Percentiles rank a stretch among this genome's conserved stretches.
Evolutionary conservation across 1,140 invertebrate genomes (phyloP).

Genomic region (Eulimnadia texana): DNA sequence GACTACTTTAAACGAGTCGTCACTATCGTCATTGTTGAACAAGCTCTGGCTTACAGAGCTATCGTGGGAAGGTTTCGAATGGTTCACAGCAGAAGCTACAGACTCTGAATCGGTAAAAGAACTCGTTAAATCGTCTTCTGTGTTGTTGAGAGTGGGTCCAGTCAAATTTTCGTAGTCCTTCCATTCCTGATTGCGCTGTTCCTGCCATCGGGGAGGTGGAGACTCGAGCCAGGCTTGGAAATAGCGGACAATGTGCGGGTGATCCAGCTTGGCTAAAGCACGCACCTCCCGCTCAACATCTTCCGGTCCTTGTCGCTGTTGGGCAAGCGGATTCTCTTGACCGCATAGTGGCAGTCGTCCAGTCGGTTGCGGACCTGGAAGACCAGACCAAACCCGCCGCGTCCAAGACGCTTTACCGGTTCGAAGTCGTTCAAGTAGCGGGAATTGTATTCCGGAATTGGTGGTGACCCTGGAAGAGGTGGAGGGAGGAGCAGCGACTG

Average conservation of each 20-base stretch:
- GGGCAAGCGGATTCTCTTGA: constrained; percentile 82
- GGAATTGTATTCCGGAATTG: constrained; percentile 34
- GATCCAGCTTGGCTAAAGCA: constrained; percentile 83
- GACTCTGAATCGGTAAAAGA: not conserved
- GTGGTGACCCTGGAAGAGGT: no score
- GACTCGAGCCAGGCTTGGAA: constrained; percentile 87
- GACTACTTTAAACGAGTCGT: not conserved
- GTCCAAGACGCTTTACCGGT: constrained; percentile 63
- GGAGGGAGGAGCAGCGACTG: no score
- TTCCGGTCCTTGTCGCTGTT: constrained; percentile 63
- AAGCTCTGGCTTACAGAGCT: not conserved
- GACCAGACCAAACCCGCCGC: constrained; percentile 93
- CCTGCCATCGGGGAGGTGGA: constrained; percentile 74
- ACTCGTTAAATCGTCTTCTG: constrained; percentile 9
- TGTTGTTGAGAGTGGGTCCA: constrained; percentile 6
- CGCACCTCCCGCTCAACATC: constrained; percentile 75
- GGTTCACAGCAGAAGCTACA: not conserved
- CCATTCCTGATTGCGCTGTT: constrained; percentile 54
- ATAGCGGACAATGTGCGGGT: constrained; percentile 86
- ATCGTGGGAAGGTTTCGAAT: not conserved
- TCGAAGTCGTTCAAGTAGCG: constrained; percentile 79
- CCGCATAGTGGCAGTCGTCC: constrained; percentile 86
- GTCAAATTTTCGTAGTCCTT: constrained; percentile 24
- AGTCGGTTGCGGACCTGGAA: constrained; percentile 90
- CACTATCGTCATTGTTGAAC: not conserved